Percentiles rank a stretch among this genome's conserved stretches.
phyloP scores from a whole-genome alignment of 1,140 invertebrate species.

The Wasmannia auropunctata region DNA sequence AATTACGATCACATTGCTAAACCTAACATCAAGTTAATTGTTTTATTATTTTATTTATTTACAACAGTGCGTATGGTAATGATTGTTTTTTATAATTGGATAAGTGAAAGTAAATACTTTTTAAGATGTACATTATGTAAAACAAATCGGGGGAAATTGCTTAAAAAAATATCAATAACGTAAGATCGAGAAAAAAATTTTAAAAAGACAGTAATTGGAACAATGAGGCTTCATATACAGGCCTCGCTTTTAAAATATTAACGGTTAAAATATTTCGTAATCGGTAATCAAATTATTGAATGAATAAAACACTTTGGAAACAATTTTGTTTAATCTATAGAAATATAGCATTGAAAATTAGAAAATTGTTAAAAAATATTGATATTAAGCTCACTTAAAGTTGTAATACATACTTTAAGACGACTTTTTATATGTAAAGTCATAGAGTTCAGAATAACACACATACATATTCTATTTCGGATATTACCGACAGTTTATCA shows the following conservation, averaged over 20 bases:
- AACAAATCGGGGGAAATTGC: slow-evolving; percentile 18
- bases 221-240: slow-evolving; percentile 57
- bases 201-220: slow-evolving; percentile 25
- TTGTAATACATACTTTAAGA: slow-evolving; percentile 73
- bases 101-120: slow-evolving; percentile 38
- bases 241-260: slow-evolving; percentile 60
- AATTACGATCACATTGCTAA: slow-evolving; percentile 2
- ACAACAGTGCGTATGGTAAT: not conserved
- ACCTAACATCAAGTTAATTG: not conserved
- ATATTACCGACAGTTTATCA: slow-evolving; percentile 63
- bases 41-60: slow-evolving; percentile 57
- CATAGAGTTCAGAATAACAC: slow-evolving; percentile 55
- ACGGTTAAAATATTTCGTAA: slow-evolving; percentile 42
- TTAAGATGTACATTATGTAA: slow-evolving; percentile 2
- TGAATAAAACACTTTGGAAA: slow-evolving; percentile 51
- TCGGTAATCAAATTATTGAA: slow-evolving; percentile 38
- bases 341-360: slow-evolving; percentile 56
- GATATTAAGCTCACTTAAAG: slow-evolving; percentile 66
- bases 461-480: slow-evolving; percentile 59
- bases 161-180: slow-evolving; percentile 22
- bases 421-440: slow-evolving; percentile 74
- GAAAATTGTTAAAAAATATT: slow-evolving; percentile 59
- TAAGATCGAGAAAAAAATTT: slow-evolving; percentile 18
- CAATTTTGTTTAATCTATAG: slow-evolving; percentile 61
- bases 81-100: slow-evolving; percentile 47